A percentile compares a stretch with the other conserved stretches of the same genome.
Evolutionary conservation across 2,113 vertebrate genomes (phyloP).

Genomic region (Plotosus lineatus): DNA sequence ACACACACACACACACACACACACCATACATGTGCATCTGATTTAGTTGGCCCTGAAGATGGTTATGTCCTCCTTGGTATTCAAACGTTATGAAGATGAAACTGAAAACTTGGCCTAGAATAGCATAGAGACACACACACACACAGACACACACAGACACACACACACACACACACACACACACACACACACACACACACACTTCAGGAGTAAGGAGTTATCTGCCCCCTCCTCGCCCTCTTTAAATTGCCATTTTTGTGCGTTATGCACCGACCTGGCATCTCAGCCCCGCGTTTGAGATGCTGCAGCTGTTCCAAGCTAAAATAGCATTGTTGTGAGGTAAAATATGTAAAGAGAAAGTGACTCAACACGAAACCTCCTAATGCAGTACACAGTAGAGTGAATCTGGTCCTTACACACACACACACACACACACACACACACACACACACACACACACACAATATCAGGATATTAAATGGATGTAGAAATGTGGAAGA

Average conservation of each 20-base stretch:
- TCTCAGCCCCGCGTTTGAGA: slow-evolving; percentile 57
- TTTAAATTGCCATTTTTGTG: slow-evolving; percentile 52
- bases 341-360: slow-evolving; percentile 26
- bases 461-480: background rate
- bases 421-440: background rate
- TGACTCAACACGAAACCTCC: background rate
- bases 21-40: slow-evolving; percentile 20
- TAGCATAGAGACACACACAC: slow-evolving; percentile 17
- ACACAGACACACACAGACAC: slow-evolving; percentile 16
- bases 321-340: slow-evolving; percentile 69
- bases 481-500: background rate
- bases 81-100: slow-evolving; percentile 51
- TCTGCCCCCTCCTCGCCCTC: slow-evolving; percentile 22
- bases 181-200: slow-evolving; percentile 10
- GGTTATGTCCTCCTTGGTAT: slow-evolving; percentile 45
- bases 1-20: background rate
- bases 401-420: background rate
- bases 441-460: background rate
- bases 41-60: slow-evolving; percentile 47
- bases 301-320: slow-evolving; percentile 67
- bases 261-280: slow-evolving; percentile 67
- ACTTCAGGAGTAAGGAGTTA: background rate
- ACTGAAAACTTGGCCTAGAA: slow-evolving; percentile 53
- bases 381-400: background rate
- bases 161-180: slow-evolving; percentile 17